A percentile compares a stretch with the other conserved stretches of the same genome.
These are phyloP conservation scores for Pocillopora meandrina DNA, from an alignment of 92 coral and sea anemone genomes.

Conservation along the genomic window DNA sequence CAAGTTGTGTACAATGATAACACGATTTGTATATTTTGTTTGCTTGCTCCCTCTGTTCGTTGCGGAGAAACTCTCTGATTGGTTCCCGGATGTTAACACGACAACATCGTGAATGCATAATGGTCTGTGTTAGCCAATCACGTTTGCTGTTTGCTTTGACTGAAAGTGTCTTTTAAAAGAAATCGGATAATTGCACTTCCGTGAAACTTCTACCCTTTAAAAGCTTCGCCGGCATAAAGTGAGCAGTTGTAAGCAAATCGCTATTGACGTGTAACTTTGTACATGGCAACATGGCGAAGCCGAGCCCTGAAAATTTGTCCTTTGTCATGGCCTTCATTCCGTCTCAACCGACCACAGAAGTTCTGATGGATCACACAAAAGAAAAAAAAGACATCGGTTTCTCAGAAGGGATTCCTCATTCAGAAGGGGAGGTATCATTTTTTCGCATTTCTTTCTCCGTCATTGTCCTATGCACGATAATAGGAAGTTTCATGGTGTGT, in stretches of 20 bases:
- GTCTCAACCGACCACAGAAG: background rate
- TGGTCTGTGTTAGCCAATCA: background rate
- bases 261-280: background rate
- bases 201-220: background rate
- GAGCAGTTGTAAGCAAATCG: background rate
- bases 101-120: slow-evolving; percentile 5
- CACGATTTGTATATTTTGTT: background rate
- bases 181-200: slow-evolving; percentile 12
- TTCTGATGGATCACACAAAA: background rate
- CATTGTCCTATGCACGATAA: slow-evolving; percentile 38
- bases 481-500: slow-evolving; percentile 55
- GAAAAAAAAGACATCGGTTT: background rate
- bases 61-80: background rate
- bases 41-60: background rate
- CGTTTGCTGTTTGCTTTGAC: background rate
- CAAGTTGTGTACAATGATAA: background rate
- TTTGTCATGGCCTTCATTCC: background rate
- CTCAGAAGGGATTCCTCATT: background rate
- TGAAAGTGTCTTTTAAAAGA: slow-evolving; percentile 1
- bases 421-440: slow-evolving; percentile 8
- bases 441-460: slow-evolving; percentile 37
- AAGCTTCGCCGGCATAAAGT: background rate
- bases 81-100: background rate
- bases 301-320: background rate
- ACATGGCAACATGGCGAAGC: slow-evolving; percentile 4